Evolutionary conservation across 2,888 invertebrate species (phyloP).

Genomic region (Lomographa bimaculata): DNA sequence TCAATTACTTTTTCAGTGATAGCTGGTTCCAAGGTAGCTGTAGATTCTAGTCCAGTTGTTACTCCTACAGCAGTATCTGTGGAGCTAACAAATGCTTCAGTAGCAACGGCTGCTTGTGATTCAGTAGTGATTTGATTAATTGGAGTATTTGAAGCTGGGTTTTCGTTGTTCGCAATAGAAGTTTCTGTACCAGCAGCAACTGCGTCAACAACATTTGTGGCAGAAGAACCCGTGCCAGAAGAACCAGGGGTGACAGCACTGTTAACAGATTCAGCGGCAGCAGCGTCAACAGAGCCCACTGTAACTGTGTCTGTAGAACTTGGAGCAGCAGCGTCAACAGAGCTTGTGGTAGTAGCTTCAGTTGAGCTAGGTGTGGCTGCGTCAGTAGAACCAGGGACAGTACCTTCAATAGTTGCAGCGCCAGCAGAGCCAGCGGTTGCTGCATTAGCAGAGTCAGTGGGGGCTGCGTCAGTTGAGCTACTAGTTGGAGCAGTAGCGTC

Average conservation of each 20-base stretch:
- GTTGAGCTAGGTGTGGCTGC: slow-evolving; percentile 1
- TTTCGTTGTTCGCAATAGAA: no score
- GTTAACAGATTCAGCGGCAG: not conserved
- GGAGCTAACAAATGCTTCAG: no score
- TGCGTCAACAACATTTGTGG: no score
- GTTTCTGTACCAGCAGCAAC: no score
- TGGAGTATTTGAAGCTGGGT: no score
- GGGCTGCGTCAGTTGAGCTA: not conserved
- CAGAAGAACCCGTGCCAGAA: no score
- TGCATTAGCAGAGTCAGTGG: not conserved
- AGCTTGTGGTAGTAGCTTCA: slow-evolving; percentile 1
- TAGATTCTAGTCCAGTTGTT: no score
- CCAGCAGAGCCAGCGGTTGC: not conserved
- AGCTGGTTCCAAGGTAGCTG: no score
- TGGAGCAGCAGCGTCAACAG: not conserved
- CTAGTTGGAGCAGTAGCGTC: not conserved
- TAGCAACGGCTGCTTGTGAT: slow-evolving; percentile 2
- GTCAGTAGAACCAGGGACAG: not conserved
- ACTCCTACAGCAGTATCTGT: no score
- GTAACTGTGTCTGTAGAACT: slow-evolving; percentile 1
- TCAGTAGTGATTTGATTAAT: no score
- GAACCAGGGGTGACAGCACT: no score
- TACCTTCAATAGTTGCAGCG: not conserved
- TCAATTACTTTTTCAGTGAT: slow-evolving; percentile 1
- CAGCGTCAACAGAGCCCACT: slow-evolving; percentile 9